A percentile compares a stretch with the other conserved stretches of the same genome.
These are phyloP conservation scores for Noturus placidus DNA, from an alignment of 2,113 vertebrate genomes.

Conservation along the genomic window DNA sequence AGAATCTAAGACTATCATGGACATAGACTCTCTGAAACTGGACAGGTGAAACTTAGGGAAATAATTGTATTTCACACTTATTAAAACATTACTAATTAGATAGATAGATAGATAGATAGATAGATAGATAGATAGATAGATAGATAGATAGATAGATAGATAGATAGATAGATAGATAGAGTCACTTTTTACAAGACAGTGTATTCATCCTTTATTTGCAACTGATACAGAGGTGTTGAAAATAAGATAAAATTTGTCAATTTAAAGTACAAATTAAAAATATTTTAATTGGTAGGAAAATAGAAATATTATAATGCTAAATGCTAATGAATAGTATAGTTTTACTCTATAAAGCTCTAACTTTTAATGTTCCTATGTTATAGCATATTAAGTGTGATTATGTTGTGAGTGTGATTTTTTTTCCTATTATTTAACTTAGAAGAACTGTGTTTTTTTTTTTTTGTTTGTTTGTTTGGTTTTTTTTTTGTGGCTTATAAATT, in stretches of 20 bases:
- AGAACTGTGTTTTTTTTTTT: neutral
- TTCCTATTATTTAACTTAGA: neutral
- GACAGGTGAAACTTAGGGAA: neutral
- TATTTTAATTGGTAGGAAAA: neutral
- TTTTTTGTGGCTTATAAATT: neutral
- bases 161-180: no score
- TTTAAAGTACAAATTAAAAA: neutral
- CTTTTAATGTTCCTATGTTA: neutral
- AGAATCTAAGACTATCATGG: no score
- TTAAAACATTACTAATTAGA: neutral
- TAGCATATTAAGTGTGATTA: neutral
- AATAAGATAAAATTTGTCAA: no score
- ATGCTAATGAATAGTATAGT: neutral
- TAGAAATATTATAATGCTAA: neutral
- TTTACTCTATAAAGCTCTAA: neutral
- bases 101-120: no score
- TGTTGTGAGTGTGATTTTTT: neutral
- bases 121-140: no score
- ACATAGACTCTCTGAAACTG: neutral
- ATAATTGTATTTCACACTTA: neutral
- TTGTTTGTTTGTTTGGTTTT: no score
- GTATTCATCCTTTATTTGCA: neutral
- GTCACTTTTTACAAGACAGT: neutral
- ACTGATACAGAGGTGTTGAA: neutral
- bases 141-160: no score